These are phyloP conservation scores for Eilema caniola DNA, from an alignment of 2,888 invertebrate species.

Conservation along the genomic window DNA sequence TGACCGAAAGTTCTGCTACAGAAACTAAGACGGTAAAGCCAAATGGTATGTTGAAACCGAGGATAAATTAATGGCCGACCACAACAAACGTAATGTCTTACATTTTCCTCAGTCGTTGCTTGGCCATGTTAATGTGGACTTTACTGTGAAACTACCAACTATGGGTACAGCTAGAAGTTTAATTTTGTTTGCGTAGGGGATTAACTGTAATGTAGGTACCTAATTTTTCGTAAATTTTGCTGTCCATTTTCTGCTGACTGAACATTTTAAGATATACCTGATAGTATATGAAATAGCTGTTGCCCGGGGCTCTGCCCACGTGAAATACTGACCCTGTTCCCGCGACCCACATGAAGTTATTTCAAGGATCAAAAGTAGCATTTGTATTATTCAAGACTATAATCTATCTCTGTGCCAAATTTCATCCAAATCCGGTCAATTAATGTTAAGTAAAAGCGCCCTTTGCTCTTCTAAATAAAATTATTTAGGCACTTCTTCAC, in stretches of 20 bases:
- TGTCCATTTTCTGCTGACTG: not conserved
- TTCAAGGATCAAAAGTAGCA: too few species aligned
- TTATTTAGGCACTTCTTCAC: too few species aligned
- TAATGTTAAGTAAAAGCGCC: too few species aligned
- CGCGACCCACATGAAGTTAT: too few species aligned
- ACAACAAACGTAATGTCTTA: slow-evolving; percentile 1
- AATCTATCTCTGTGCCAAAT: too few species aligned
- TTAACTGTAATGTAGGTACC: not conserved
- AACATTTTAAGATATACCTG: not conserved
- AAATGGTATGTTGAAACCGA: not conserved
- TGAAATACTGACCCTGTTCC: too few species aligned
- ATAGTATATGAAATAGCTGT: not conserved
- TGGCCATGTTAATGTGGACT: not conserved
- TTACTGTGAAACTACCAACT: not conserved
- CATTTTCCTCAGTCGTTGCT: slow-evolving; percentile 1
- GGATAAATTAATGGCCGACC: not conserved
- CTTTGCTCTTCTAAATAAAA: too few species aligned
- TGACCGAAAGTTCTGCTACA: not conserved
- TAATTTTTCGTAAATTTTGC: not conserved
- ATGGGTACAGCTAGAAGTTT: not conserved
- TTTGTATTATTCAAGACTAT: too few species aligned
- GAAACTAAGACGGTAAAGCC: slow-evolving; percentile 1
- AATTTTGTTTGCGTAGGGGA: not conserved
- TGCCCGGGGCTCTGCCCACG: too few species aligned
- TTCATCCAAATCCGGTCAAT: too few species aligned